Evolutionary conservation across 2,113 vertebrate genomes (phyloP).

Genomic region (Dascyllus trimaculatus): DNA sequence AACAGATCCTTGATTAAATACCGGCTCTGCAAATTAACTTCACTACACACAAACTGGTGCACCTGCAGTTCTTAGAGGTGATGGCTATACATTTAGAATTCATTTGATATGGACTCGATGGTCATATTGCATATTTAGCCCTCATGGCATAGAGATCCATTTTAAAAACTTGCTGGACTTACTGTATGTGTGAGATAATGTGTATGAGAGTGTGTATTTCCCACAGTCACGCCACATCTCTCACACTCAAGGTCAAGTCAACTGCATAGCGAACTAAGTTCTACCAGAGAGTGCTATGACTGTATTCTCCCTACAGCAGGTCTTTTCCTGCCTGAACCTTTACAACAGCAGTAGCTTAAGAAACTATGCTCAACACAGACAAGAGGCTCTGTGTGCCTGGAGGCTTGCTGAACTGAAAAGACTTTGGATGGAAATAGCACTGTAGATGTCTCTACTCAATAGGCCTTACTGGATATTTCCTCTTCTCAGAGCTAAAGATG

Average conservation of each 20-base stretch:
- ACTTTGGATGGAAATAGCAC: slow-evolving; percentile 45
- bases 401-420: slow-evolving; percentile 55
- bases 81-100: slow-evolving; percentile 6
- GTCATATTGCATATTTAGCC: not conserved
- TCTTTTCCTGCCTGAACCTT: slow-evolving; percentile 55
- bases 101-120: slow-evolving; percentile 16
- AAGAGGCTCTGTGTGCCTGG: slow-evolving; percentile 57
- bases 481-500: not conserved
- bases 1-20: slow-evolving; percentile 9
- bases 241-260: slow-evolving; percentile 45
- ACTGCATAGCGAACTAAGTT: slow-evolving; percentile 25
- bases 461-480: slow-evolving; percentile 40
- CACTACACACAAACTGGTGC: slow-evolving; percentile 12
- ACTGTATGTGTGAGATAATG: not conserved
- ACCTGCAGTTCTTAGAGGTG: slow-evolving; percentile 9
- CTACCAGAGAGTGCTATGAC: slow-evolving; percentile 28
- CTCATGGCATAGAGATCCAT: not conserved
- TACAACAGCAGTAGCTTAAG: slow-evolving; percentile 65
- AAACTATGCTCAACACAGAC: slow-evolving; percentile 65
- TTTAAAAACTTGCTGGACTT: slow-evolving; percentile 2
- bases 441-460: slow-evolving; percentile 45
- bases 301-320: slow-evolving; percentile 56
- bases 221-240: not conserved
- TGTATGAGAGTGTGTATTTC: not conserved
- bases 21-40: not conserved